phyloP scores from a whole-genome alignment of 1,140 invertebrate species.

The Phocides pigmalion region DNA sequence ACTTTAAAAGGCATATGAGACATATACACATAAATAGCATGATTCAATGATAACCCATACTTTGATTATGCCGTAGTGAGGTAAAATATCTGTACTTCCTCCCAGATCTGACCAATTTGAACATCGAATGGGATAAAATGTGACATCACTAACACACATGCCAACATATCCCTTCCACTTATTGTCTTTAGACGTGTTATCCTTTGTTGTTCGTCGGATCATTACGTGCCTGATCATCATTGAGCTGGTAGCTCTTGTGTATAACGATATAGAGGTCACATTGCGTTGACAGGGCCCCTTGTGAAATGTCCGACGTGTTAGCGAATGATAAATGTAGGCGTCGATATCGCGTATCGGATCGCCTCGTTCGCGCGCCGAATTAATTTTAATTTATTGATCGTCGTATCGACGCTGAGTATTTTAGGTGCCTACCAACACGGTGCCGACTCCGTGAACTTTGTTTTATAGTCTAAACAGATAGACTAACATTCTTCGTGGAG shows the following conservation, averaged over 20 bases:
- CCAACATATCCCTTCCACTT: slow-evolving; percentile 69
- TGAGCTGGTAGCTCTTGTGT: slow-evolving; percentile 51
- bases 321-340: slow-evolving; percentile 83
- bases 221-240: slow-evolving; percentile 66
- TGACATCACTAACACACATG: slow-evolving; percentile 44
- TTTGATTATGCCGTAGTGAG: too few species aligned
- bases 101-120: not conserved
- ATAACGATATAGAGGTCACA: slow-evolving; percentile 57
- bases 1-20: too few species aligned
- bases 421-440: slow-evolving; percentile 72
- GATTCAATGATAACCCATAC: too few species aligned
- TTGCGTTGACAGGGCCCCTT: slow-evolving; percentile 53
- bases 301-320: slow-evolving; percentile 81
- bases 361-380: slow-evolving; percentile 81
- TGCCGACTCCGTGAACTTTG: slow-evolving; percentile 5
- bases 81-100: not conserved
- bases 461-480: not conserved
- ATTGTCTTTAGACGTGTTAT: slow-evolving; percentile 75
- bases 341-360: slow-evolving; percentile 81
- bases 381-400: slow-evolving; percentile 84
- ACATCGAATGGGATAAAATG: not conserved
- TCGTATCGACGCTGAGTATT: slow-evolving; percentile 74
- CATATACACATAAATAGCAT: too few species aligned
- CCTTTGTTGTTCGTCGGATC: slow-evolving; percentile 67
- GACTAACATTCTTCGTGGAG: not conserved